These are phyloP conservation scores for Drosophila barbarae DNA, from an alignment of 2,888 invertebrate species.

Conservation along the genomic window DNA sequence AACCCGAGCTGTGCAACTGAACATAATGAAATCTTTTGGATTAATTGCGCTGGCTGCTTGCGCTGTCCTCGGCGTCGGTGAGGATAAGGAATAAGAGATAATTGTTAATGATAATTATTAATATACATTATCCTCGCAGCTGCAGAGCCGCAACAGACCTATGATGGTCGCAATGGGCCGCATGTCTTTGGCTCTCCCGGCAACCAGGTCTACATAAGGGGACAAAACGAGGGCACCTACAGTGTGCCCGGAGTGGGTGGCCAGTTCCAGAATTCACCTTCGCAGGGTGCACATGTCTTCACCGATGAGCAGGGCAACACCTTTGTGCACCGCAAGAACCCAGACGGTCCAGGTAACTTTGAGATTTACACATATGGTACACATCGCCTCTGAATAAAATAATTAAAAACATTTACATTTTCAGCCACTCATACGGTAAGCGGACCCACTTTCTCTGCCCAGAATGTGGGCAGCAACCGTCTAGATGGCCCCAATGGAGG, in stretches of 20 bases:
- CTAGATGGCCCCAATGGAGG: not conserved
- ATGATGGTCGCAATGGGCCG: constrained; percentile 56
- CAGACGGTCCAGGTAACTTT: constrained; percentile 37
- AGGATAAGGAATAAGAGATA: not conserved
- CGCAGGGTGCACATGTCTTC: constrained; percentile 43
- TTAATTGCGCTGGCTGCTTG: constrained; percentile 17
- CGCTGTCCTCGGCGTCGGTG: constrained; percentile 20
- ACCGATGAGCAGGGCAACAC: constrained; percentile 54
- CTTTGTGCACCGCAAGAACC: constrained; percentile 37
- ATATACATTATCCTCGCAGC: constrained; percentile 28
- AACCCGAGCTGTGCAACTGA: constrained; percentile 16
- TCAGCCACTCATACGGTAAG: constrained; percentile 44
- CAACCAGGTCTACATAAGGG: constrained; percentile 59
- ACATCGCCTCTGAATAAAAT: constrained; percentile 21
- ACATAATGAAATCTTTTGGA: constrained; percentile 24
- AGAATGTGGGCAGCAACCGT: constrained; percentile 1
- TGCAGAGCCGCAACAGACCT: constrained; percentile 45
- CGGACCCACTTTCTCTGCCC: constrained; percentile 46
- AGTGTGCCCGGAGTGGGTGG: constrained; percentile 55
- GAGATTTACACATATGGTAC: constrained; percentile 21
- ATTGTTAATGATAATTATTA: not conserved
- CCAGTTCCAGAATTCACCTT: constrained; percentile 43
- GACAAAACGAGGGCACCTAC: constrained; percentile 54
- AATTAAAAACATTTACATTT: not conserved
- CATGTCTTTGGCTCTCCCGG: constrained; percentile 51